Evolutionary conservation across 1,140 invertebrate genomes (phyloP).

Genomic region (Procambarus virginalis): DNA sequence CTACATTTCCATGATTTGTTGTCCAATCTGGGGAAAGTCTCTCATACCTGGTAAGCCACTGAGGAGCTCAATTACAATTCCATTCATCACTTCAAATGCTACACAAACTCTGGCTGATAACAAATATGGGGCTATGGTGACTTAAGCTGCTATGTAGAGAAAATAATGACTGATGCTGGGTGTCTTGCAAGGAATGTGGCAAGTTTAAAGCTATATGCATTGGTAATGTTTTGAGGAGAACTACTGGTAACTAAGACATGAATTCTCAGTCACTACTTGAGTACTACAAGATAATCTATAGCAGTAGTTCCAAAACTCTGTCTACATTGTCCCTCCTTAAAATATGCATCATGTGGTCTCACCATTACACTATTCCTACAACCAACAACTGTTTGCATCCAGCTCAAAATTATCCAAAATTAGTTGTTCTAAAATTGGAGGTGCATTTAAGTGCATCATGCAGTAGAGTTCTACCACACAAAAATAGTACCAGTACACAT

Average conservation of each 20-base stretch:
- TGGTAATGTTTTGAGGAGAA: constrained; percentile 39
- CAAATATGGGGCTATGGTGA: constrained; percentile 15
- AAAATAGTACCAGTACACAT: not conserved
- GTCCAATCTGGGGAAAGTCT: constrained; percentile 13
- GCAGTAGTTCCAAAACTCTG: constrained; percentile 25
- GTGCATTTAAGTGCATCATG: not conserved
- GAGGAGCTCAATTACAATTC: constrained; percentile 3
- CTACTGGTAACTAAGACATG: constrained; percentile 30
- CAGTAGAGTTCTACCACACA: not conserved
- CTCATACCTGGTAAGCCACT: constrained; percentile 9
- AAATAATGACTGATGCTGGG: constrained; percentile 20
- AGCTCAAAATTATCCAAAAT: not conserved
- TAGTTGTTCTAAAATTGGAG: not conserved
- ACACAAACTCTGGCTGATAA: constrained; percentile 10
- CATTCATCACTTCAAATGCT: constrained; percentile 12
- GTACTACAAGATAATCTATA: constrained; percentile 16
- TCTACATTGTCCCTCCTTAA: not conserved
- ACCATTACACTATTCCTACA: not conserved
- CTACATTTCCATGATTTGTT: not conserved
- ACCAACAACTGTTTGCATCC: not conserved
- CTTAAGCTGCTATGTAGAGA: constrained; percentile 20
- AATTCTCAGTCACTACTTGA: constrained; percentile 37
- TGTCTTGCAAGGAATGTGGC: constrained; percentile 52
- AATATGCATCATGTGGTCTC: not conserved
- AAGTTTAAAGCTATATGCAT: constrained; percentile 53